Evolutionary conservation across 1,140 invertebrate species (phyloP).

Genomic region (Leptinotarsa lineolata): DNA sequence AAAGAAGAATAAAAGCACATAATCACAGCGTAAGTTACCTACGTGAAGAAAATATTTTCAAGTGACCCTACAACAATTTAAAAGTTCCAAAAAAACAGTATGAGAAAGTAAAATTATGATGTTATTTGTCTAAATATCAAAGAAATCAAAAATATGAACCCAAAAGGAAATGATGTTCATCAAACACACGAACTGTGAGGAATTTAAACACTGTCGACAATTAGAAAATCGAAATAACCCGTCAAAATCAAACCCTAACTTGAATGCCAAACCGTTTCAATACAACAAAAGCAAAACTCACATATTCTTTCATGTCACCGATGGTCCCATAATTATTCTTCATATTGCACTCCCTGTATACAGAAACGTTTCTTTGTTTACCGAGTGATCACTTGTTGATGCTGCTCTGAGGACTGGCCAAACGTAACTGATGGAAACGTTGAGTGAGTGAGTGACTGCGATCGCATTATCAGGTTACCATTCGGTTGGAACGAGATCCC

Average conservation of each 20-base stretch:
- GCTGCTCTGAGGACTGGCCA: background rate
- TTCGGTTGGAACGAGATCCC: background rate
- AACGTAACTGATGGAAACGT: slow-evolving; percentile 10
- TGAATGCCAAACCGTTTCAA: background rate
- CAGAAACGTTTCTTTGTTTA: background rate
- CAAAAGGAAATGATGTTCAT: too few species aligned
- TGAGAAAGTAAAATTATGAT: too few species aligned
- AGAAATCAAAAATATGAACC: too few species aligned
- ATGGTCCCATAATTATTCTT: slow-evolving; percentile 12
- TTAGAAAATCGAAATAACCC: background rate
- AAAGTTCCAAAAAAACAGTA: too few species aligned
- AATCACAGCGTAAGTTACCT: background rate
- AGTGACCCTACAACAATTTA: too few species aligned
- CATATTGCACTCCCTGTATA: slow-evolving; percentile 13
- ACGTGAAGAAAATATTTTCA: too few species aligned
- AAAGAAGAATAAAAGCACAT: too few species aligned
- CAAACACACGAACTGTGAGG: too few species aligned
- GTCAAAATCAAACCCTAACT: background rate
- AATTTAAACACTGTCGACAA: too few species aligned
- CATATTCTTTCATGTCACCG: background rate
- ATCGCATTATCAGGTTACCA: background rate
- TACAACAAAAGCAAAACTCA: slow-evolving; percentile 5
- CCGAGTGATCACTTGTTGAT: slow-evolving; percentile 5
- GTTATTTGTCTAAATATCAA: too few species aligned
- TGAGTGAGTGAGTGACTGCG: background rate